Conservation (phyloP, 2,797 vertebrate species). For the Lithobates pipiens region DNA sequence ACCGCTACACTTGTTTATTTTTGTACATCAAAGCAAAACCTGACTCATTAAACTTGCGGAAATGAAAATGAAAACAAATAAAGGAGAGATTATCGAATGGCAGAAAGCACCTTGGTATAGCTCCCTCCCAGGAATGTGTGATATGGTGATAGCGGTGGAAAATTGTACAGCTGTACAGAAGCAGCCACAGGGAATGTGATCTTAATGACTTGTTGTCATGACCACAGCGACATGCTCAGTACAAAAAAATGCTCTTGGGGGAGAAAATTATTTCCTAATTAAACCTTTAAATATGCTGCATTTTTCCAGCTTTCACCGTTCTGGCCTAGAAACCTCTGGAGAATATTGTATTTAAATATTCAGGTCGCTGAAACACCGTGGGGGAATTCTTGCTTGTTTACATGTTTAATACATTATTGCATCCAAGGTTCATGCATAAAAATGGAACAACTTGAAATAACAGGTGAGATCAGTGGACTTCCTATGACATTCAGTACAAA, state of each 20-base stretch:
- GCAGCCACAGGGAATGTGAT: slow-evolving; percentile 60
- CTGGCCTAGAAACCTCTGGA: not conserved
- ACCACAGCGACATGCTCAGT: slow-evolving; percentile 22
- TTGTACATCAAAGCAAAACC: not conserved
- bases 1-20: not conserved
- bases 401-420: no score
- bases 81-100: not conserved
- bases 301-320: not conserved
- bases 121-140: not conserved
- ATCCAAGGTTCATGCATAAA: no score
- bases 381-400: no score
- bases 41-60: not conserved
- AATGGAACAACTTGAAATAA: no score
- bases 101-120: not conserved
- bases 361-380: not conserved
- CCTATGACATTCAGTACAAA: no score
- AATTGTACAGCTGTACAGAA: not conserved
- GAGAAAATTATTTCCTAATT: slow-evolving; percentile 12
- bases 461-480: no score
- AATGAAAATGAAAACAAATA: not conserved
- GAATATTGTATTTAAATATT: not conserved
- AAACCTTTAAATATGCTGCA: not conserved
- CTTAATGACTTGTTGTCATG: slow-evolving; percentile 58
- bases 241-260: slow-evolving; percentile 12
- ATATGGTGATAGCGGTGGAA: not conserved